Conservation (phyloP, 2,797 vertebrate genomes). For the Miichthys miiuy region DNA sequence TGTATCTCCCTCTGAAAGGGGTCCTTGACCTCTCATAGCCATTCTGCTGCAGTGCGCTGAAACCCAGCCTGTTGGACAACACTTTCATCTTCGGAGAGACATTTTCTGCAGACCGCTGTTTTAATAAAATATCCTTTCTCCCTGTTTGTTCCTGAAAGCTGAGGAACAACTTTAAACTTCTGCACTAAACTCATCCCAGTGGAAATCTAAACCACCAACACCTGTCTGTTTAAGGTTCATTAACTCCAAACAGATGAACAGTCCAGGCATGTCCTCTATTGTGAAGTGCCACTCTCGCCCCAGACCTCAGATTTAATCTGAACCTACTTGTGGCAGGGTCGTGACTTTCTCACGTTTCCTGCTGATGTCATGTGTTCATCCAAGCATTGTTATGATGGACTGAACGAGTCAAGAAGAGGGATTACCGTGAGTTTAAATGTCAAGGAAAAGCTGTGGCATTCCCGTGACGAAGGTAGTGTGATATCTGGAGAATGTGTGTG, state of each 20-base stretch:
- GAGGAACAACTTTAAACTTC: slow-evolving; percentile 6
- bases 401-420: background rate
- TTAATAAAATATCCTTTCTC: slow-evolving; percentile 9
- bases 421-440: slow-evolving; percentile 46
- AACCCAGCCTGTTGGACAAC: slow-evolving; percentile 40
- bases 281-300: slow-evolving; percentile 27
- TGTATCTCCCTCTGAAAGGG: slow-evolving; percentile 68
- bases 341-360: slow-evolving; percentile 45
- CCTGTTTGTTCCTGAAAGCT: background rate
- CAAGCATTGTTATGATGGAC: slow-evolving; percentile 24
- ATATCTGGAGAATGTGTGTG: slow-evolving; percentile 26
- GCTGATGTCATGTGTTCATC: slow-evolving; percentile 35
- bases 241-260: slow-evolving; percentile 24
- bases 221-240: slow-evolving; percentile 44
- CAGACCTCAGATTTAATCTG: slow-evolving; percentile 36
- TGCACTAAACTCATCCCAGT: background rate
- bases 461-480: slow-evolving; percentile 27
- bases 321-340: slow-evolving; percentile 6
- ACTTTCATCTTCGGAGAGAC: slow-evolving; percentile 44
- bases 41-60: slow-evolving; percentile 47
- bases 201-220: slow-evolving; percentile 39
- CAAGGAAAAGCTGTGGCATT: slow-evolving; percentile 3
- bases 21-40: slow-evolving; percentile 67
- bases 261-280: slow-evolving; percentile 19
- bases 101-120: slow-evolving; percentile 23